phyloP scores from a whole-genome alignment of 2,888 invertebrate species.

The Allacma fusca region DNA sequence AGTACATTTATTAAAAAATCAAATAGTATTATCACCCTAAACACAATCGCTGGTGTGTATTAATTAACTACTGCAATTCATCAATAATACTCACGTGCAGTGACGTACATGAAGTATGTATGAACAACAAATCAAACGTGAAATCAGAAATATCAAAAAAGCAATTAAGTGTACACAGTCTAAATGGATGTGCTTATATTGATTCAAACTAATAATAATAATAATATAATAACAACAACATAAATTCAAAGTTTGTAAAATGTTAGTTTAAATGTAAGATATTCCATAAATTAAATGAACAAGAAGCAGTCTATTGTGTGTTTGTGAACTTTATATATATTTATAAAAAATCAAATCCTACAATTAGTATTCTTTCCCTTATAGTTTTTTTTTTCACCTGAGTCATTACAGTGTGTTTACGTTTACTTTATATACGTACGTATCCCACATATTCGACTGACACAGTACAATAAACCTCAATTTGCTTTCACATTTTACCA shows the following conservation, averaged over 20 bases:
- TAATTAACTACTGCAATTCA: neutral
- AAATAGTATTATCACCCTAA: neutral
- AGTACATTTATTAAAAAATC: neutral
- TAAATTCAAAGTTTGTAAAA: neutral
- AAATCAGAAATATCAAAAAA: neutral
- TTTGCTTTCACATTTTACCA: too few relatives aligned
- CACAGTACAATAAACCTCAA: too few relatives aligned
- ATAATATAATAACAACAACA: neutral
- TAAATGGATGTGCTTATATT: constrained; percentile 5
- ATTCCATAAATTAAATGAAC: neutral
- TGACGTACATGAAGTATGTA: neutral
- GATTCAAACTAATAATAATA: neutral
- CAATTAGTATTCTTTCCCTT: neutral
- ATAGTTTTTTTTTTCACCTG: neutral
- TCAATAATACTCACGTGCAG: neutral
- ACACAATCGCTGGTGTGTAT: neutral
- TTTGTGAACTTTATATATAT: constrained; percentile 11
- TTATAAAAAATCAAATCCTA: constrained; percentile 10
- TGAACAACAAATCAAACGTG: neutral
- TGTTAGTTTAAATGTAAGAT: constrained; percentile 5
- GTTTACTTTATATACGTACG: too few relatives aligned
- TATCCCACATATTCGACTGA: too few relatives aligned
- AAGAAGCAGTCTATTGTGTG: constrained; percentile 5
- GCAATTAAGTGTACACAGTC: neutral
- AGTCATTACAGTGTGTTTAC: neutral